phyloP scores from a whole-genome alignment of 2,888 invertebrate species.

The Cantharis rufa region DNA sequence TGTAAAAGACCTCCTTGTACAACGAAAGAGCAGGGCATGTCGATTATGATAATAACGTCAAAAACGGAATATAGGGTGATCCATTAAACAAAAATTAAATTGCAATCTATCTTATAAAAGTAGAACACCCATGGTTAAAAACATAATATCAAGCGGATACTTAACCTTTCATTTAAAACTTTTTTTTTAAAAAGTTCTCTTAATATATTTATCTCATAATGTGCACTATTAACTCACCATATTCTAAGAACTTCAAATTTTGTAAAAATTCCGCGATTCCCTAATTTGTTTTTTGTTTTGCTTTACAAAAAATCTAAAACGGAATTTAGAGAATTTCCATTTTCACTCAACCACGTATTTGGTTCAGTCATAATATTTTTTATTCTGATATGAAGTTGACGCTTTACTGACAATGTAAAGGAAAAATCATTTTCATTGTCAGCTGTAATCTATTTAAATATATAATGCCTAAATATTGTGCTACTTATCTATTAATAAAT shows the following conservation, averaged over 20 bases:
- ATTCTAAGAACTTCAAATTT: not conserved
- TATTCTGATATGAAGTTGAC: not conserved
- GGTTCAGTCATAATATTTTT: not conserved
- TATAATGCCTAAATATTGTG: too few species aligned
- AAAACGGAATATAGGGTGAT: too few species aligned
- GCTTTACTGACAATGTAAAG: not conserved
- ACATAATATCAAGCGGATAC: not conserved
- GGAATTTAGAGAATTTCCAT: not conserved
- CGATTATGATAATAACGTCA: too few species aligned
- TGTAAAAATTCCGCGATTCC: not conserved
- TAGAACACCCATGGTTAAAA: not conserved
- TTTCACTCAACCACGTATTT: not conserved
- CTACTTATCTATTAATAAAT: not conserved
- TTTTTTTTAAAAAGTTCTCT: not conserved
- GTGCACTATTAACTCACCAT: not conserved
- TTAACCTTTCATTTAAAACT: not conserved
- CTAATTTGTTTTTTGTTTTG: not conserved
- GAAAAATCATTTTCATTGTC: not conserved
- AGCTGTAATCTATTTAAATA: not conserved
- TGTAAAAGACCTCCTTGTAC: too few species aligned
- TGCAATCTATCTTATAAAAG: not conserved
- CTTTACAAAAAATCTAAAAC: not conserved
- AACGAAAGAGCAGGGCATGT: too few species aligned
- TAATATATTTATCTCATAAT: not conserved
- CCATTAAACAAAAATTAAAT: not conserved